Base-by-base conservation (phyloP, 2,113 vertebrate species). In the Microcebus murinus region DNA sequence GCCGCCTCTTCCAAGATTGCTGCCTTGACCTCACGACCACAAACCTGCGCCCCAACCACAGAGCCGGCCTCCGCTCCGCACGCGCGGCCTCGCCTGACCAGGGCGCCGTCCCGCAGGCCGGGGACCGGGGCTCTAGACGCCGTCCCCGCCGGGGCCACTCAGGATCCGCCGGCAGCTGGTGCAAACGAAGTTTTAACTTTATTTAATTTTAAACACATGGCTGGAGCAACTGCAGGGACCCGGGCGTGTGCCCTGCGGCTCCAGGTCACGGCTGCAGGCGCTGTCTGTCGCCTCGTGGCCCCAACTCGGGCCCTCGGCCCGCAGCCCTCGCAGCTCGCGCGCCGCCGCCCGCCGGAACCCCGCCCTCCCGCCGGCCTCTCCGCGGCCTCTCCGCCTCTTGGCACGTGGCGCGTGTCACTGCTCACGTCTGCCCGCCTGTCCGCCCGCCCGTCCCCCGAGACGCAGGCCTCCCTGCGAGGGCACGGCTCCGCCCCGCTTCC, bases 51-150 rank as follows among this genome's bases (percentile, higher is more conserved):
- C 55, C 20, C 0, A 7, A 89, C 4, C 52, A 20, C 8, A 6
- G 4, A 1, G 4, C 8, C 17, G 36, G 2, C 4, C 1, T 6
- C 39, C 25, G 9, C n/a, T 15, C 59, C 59, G 20, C 17, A 8
- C 7, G 27, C 31, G 4, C 52, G 42, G 45, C 7, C 45, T 8
- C 45, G 45, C 45, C 8, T 8, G 45, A 45, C 7, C 7, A 45
- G 45, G 42, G 45, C 45, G 45, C 45, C 8, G 45, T 11, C 17
- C 59, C 4, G 2, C 2, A 6, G 45, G 13, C 12, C 79, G 48
- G 11, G 55, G 68, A 25, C 5, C 4, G 23, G 4, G 23, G 27
- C 83, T 34, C 77, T 5, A 31, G 86, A 57, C 4, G 6, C 13
- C 36, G 8, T 15, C 8, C 10, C 36, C 34, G 6, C 31, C 4